Conservation (phyloP, 2,113 vertebrate genomes). For the Phycodurus eques region DNA sequence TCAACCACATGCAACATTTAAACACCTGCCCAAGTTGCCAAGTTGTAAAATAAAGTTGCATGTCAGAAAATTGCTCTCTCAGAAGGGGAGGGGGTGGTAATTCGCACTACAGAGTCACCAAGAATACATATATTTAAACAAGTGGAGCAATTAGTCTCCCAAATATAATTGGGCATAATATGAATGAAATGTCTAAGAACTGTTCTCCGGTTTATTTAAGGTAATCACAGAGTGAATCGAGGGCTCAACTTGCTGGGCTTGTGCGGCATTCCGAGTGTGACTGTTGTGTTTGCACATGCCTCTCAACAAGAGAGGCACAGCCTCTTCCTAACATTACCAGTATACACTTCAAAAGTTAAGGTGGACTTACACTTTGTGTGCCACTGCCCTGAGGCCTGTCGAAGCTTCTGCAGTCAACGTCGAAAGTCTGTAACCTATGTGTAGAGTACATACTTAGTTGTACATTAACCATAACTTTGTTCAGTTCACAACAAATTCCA, state of each 20-base stretch:
- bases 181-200: not conserved
- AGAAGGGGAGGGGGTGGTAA: not conserved
- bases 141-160: not conserved
- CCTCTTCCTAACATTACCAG: not conserved
- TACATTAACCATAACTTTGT: not conserved
- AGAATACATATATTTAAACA: not conserved
- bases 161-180: not conserved
- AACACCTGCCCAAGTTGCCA: not conserved
- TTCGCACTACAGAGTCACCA: no score
- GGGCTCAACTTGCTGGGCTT: not conserved
- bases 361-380: constrained; percentile 52
- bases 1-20: not conserved
- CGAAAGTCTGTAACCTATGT: constrained; percentile 70
- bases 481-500: not conserved
- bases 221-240: not conserved
- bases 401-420: constrained; percentile 48
- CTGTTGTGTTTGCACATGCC: constrained; percentile 4
- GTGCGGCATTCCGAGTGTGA: constrained; percentile 5
- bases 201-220: not conserved
- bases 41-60: not conserved
- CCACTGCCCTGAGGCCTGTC: constrained; percentile 55
- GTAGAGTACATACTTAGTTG: not conserved
- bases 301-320: not conserved
- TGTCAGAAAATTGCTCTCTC: not conserved
- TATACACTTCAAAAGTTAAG: not conserved